phyloP scores from a whole-genome alignment of 2,797 vertebrate species.

The Pangasius macronema region DNA sequence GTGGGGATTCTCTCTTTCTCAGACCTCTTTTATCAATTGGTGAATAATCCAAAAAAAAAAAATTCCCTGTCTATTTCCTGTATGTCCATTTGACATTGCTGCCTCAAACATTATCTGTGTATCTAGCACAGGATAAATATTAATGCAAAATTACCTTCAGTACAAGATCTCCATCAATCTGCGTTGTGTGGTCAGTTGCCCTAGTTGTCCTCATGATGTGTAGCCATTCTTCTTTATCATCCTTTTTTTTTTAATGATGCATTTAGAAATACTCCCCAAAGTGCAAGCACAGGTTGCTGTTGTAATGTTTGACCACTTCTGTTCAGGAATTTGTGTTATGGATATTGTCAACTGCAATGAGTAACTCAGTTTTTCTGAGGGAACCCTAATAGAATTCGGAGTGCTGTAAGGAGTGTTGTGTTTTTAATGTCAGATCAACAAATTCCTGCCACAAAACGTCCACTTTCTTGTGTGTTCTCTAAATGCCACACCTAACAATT shows the following conservation, averaged over 20 bases:
- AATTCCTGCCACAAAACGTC: background rate
- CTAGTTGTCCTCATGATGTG: too few relatives aligned
- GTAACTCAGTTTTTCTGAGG: too few relatives aligned
- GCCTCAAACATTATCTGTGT: background rate
- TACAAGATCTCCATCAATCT: background rate
- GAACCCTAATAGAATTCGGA: too few relatives aligned
- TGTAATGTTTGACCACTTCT: background rate
- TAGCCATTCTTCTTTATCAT: too few relatives aligned
- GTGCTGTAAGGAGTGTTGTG: background rate
- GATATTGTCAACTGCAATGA: background rate
- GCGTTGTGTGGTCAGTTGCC: background rate
- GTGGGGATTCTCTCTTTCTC: background rate
- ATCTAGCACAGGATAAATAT: background rate
- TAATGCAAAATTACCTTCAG: too few relatives aligned
- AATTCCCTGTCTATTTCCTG: too few relatives aligned
- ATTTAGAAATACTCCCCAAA: too few relatives aligned
- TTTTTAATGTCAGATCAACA: background rate
- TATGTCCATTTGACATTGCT: background rate
- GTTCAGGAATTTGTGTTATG: background rate
- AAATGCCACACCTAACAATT: too few relatives aligned
- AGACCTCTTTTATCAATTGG: background rate
- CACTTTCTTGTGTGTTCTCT: background rate
- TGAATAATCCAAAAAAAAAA: background rate
- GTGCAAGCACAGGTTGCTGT: too few relatives aligned
- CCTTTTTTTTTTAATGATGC: too few relatives aligned